Conservation (phyloP, 2,113 vertebrate species). For the Trematocara variabile region DNA sequence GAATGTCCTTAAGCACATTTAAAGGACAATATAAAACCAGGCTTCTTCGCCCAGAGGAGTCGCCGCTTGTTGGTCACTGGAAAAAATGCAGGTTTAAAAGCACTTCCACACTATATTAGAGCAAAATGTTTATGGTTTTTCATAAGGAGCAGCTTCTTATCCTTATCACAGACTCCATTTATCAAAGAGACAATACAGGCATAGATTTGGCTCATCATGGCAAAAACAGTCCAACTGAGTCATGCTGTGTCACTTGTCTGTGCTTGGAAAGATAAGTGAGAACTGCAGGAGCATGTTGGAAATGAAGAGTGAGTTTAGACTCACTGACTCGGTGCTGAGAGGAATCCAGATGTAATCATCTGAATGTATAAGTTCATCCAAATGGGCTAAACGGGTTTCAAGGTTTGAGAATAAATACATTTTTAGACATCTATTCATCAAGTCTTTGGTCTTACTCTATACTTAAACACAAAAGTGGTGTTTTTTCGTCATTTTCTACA, state of each 20-base stretch:
- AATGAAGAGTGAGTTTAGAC: background rate
- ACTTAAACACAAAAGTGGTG: background rate
- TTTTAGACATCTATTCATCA: background rate
- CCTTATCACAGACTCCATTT: background rate
- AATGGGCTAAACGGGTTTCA: background rate
- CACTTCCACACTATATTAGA: background rate
- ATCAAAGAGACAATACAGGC: background rate
- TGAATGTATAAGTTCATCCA: background rate
- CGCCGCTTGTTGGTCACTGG: rapidly evolving
- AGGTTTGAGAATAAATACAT: background rate
- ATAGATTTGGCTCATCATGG: background rate
- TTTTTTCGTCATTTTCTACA: background rate
- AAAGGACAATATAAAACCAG: background rate
- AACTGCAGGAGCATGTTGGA: background rate
- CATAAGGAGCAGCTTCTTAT: background rate
- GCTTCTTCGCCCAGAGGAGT: background rate
- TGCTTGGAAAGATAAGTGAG: background rate
- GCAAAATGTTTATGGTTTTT: background rate
- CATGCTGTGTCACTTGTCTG: background rate
- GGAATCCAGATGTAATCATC: background rate
- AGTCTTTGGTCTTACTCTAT: background rate
- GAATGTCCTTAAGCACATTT: background rate
- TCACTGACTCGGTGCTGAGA: background rate
- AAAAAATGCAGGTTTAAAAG: background rate
- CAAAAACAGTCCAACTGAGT: background rate